phyloP scores from a whole-genome alignment of 2,113 vertebrate genomes.

The Saguinus imperator region DNA sequence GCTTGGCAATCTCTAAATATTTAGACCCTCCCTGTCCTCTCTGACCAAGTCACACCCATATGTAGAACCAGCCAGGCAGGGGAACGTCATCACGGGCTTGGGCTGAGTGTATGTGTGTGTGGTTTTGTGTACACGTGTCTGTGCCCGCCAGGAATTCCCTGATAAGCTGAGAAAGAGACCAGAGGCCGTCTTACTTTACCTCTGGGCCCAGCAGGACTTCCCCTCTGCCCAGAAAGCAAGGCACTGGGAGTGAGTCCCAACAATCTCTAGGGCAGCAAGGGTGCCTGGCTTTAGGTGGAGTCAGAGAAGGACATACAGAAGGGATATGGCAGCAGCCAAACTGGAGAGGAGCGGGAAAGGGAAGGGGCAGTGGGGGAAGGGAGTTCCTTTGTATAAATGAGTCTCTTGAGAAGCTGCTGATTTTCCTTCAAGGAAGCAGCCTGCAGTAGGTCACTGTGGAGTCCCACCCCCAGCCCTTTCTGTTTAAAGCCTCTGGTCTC shows the following conservation, averaged over 20 bases:
- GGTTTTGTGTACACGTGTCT: conserved; percentile 63
- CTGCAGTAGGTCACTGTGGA: conserved; percentile 54
- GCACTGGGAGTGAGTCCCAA: not conserved
- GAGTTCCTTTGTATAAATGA: conserved; percentile 70
- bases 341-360: conserved; percentile 56
- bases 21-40: conserved; percentile 78
- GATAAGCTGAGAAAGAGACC: conserved; percentile 67
- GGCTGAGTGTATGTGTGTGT: conserved; percentile 64
- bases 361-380: conserved; percentile 55
- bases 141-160: conserved; percentile 66
- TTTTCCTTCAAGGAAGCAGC: conserved; percentile 73
- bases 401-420: conserved; percentile 68
- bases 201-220: conserved; percentile 6
- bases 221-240: conserved; percentile 29
- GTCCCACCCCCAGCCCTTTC: conserved; percentile 33
- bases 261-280: not conserved
- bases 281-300: conserved; percentile 44
- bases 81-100: conserved; percentile 71
- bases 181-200: conserved; percentile 37
- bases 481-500: conserved; percentile 59
- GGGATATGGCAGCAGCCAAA: conserved; percentile 26
- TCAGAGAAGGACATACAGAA: conserved; percentile 15
- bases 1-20: conserved; percentile 71
- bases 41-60: conserved; percentile 78
- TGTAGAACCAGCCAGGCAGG: conserved; percentile 72